Base-by-base conservation (phyloP, 1,140 invertebrate genomes). In the Drosophila orosa region DNA sequence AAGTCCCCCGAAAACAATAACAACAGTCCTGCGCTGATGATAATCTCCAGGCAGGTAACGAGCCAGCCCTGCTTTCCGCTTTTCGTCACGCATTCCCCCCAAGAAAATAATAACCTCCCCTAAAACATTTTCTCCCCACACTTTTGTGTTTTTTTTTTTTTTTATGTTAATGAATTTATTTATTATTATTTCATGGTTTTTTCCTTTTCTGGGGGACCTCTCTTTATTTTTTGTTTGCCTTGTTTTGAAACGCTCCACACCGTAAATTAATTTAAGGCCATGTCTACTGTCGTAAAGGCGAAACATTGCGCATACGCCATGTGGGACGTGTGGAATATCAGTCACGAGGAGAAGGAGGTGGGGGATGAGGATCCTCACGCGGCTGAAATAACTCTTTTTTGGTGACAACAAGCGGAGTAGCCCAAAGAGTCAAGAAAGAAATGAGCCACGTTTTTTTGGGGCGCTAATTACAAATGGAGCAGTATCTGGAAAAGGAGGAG, bases 111-210 rank as follows among this genome's bases (percentile, higher is more conserved):
- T 25, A n/a, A 27, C 31, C n/a, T n/a, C 10, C 12, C 35, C 48
- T 27, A 10, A 29, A 29, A 33, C 44, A 22, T 45, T n/a, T n/a
- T n/a, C n/a, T n/a, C n/a, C 9, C 3, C 27, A 9, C 54, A 62
- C 25, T 40, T 39, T 45, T 40, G 72, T 84, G 66, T 80, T 84
- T 85, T 84, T 40, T 39, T 45, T 40, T 66, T 84, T 62, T 80
- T 84, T 85, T 84, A 85, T 87, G 82, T 86, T 85, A 85, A 85
- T 87, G 78, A 87, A 85, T 87, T 86, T 85, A 85, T 85, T 82
- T 85, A 85, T 85, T 85, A 85, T 85, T 85, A 86, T 86, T 85
- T 81, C 73, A 74, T 80, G 71, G 73, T 58, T 52, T 67, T 71
- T 72, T 62, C 47, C 52, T n/a, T 47, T 29, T 5, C 44, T 24